Conservation (phyloP, 2,797 vertebrate genomes). For the Channa striata region DNA sequence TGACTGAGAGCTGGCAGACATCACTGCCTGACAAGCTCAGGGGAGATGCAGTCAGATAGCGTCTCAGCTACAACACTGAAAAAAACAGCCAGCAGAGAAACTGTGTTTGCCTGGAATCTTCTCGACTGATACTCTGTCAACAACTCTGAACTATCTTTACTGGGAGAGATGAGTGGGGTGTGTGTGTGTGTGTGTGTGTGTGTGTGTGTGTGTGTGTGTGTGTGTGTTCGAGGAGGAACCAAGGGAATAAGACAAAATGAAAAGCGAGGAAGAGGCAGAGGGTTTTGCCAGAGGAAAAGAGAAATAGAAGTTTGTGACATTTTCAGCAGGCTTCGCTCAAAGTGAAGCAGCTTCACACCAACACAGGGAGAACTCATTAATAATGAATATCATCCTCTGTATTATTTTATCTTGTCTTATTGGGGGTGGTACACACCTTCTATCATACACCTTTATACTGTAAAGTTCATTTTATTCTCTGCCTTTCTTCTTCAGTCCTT, state of each 20-base stretch:
- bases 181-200: no score
- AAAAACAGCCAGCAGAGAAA: constrained; percentile 48
- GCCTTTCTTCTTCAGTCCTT: no score
- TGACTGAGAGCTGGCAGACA: constrained; percentile 31
- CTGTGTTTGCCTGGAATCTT: constrained; percentile 45
- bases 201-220: no score
- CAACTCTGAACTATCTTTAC: constrained; percentile 48
- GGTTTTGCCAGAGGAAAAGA: constrained; percentile 14
- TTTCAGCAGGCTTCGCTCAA: neutral
- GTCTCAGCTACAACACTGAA: constrained; percentile 30
- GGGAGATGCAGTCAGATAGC: constrained; percentile 50
- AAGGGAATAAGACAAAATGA: constrained; percentile 35
- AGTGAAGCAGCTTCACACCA: neutral
- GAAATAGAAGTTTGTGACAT: constrained; percentile 20
- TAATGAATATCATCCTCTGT: neutral
- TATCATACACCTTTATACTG: no score
- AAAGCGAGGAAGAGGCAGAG: constrained; percentile 19
- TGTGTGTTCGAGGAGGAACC: neutral
- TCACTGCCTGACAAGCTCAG: constrained; percentile 23
- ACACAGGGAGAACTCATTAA: neutral
- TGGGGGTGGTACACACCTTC: no score
- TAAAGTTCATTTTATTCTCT: no score
- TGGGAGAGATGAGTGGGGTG: neutral
- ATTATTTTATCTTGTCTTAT: neutral
- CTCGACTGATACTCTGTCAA: constrained; percentile 47